Conservation (phyloP, 1,140 invertebrate species). For the Phenacoccus solenopsis region DNA sequence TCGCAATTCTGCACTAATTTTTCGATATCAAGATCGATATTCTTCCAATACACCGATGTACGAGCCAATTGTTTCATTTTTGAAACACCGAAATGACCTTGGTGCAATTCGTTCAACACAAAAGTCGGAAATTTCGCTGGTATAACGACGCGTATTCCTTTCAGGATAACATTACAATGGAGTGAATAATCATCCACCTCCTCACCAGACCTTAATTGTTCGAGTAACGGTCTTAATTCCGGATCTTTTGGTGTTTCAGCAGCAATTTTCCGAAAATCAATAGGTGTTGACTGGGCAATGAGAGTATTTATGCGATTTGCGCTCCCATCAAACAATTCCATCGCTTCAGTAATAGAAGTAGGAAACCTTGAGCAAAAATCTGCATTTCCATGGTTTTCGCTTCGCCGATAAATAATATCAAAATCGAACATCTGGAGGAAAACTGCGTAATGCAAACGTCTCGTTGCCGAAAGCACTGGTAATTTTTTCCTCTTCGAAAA, state of each 20-base stretch:
- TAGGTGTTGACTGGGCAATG: background rate
- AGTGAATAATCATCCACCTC: background rate
- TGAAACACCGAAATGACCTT: constrained; percentile 35
- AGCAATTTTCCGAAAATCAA: background rate
- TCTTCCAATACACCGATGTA: constrained; percentile 37
- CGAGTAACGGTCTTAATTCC: background rate
- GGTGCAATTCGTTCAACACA: constrained; percentile 33
- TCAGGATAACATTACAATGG: constrained; percentile 19
- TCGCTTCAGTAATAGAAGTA: background rate
- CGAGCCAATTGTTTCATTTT: constrained; percentile 38
- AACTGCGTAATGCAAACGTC: constrained; percentile 10
- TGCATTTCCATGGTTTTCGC: constrained; percentile 19
- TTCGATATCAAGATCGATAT: constrained; percentile 36
- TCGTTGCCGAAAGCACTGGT: background rate
- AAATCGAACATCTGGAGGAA: constrained; percentile 21
- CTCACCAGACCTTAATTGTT: background rate
- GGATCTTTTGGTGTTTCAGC: constrained; percentile 16
- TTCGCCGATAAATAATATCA: constrained; percentile 20
- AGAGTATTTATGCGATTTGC: background rate
- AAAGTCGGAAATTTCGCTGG: constrained; percentile 25
- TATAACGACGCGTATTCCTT: constrained; percentile 29
- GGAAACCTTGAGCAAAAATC: constrained; percentile 20
- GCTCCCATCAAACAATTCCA: background rate
- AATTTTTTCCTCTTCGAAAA: constrained; percentile 5
- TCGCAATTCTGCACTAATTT: constrained; percentile 20